A percentile compares a stretch with the other conserved stretches of the same genome.
These are phyloP conservation scores for Siniperca obscura DNA, from an alignment of 2,797 vertebrate genomes.

Conservation along the genomic window DNA sequence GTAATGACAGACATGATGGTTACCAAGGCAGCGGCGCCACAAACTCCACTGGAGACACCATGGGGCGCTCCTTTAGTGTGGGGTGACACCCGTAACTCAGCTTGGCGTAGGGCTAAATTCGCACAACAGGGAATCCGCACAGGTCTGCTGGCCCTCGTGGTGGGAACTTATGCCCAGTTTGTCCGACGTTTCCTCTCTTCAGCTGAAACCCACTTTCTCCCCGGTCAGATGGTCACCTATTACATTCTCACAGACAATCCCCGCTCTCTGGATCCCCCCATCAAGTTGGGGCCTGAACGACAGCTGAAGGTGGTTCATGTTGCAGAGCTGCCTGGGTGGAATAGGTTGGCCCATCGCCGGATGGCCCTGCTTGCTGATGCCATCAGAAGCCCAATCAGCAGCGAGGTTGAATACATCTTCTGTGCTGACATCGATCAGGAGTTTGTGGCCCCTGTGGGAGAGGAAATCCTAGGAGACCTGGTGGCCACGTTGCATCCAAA, in stretches of 20 bases:
- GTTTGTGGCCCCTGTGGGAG: conserved; percentile 81
- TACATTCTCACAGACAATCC: conserved; percentile 87
- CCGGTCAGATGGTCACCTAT: conserved; percentile 83
- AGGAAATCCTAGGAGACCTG: conserved; percentile 84
- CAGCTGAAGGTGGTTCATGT: conserved; percentile 77
- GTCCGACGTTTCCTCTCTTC: conserved; percentile 81
- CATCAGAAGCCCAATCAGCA: conserved; percentile 68
- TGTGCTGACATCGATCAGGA: conserved; percentile 83
- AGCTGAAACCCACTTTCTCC: conserved; percentile 85
- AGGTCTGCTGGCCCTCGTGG: conserved; percentile 76
- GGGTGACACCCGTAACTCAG: conserved; percentile 74
- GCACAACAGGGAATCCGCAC: conserved; percentile 48
- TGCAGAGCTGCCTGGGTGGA: conserved; percentile 78
- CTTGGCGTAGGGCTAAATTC: conserved; percentile 61
- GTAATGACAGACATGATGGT: conserved; percentile 16
- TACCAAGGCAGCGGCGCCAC: conserved; percentile 10
- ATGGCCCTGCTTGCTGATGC: conserved; percentile 77
- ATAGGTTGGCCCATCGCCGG: conserved; percentile 67
- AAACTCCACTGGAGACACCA: conserved; percentile 64
- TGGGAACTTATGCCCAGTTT: conserved; percentile 82
- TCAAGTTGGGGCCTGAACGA: conserved; percentile 74
- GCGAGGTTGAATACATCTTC: conserved; percentile 83
- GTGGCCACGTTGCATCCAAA: conserved; percentile 85
- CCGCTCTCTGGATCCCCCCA: conserved; percentile 64
- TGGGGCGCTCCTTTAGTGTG: conserved; percentile 85